These are phyloP conservation scores for Paedocypris sp. DNA, from an alignment of 2,113 vertebrate species.

Conservation along the genomic window DNA sequence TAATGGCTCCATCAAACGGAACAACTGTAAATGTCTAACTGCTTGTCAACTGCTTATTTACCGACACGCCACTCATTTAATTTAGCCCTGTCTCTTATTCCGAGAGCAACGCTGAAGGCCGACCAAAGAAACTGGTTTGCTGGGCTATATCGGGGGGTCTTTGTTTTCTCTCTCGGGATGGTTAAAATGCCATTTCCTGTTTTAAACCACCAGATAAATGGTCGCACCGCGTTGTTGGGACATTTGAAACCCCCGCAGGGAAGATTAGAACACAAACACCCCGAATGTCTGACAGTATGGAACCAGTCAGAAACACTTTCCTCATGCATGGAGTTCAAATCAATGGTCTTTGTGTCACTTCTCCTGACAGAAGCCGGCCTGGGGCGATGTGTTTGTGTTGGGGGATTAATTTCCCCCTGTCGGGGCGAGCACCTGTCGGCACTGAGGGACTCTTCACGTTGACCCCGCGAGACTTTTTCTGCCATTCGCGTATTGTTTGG, in stretches of 20 bases:
- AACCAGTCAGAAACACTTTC: slow-evolving; percentile 14
- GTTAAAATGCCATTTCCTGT: neutral
- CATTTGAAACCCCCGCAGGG: slow-evolving; percentile 19
- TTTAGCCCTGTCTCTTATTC: neutral
- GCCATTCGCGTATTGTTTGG: slow-evolving; percentile 9
- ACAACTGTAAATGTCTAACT: slow-evolving; percentile 2
- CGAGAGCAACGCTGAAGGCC: neutral
- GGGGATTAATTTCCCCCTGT: slow-evolving; percentile 28
- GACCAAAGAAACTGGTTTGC: neutral
- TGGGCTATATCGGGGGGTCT: neutral
- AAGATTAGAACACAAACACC: slow-evolving; percentile 10
- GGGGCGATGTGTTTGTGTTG: slow-evolving; percentile 19
- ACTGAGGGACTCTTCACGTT: slow-evolving; percentile 23
- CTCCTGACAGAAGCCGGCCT: slow-evolving; percentile 12
- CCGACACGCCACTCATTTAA: neutral
- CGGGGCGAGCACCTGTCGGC: slow-evolving; percentile 35
- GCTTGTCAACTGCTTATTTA: slow-evolving; percentile 4
- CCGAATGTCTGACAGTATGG: slow-evolving; percentile 13
- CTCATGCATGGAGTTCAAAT: slow-evolving; percentile 7
- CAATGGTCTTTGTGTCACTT: slow-evolving; percentile 21
- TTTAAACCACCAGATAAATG: neutral
- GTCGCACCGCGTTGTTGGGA: neutral
- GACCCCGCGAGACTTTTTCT: slow-evolving; percentile 21
- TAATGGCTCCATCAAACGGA: slow-evolving; percentile 1
- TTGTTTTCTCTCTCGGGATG: neutral